Percentiles rank a stretch among this genome's conserved stretches.
These are phyloP conservation scores for Boloria euphrosyne DNA, from an alignment of 2,888 invertebrate genomes.

Conservation along the genomic window DNA sequence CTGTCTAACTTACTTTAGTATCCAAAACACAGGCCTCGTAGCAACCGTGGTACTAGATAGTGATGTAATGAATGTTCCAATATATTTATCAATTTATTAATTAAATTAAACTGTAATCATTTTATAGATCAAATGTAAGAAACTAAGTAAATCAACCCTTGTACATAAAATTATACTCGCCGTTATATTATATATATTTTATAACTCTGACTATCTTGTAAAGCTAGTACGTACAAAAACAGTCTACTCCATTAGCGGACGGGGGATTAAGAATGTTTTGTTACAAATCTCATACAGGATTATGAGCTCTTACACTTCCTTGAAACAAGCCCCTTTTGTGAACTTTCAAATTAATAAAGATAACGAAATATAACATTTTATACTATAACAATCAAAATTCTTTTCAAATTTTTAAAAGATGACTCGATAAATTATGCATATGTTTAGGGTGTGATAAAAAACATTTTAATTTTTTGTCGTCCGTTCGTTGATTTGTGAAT, in stretches of 20 bases:
- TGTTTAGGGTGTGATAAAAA: too few species aligned
- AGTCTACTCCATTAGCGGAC: slow-evolving; percentile 33
- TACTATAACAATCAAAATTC: neutral
- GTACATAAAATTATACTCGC: neutral
- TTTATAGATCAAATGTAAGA: too few species aligned
- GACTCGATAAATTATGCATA: too few species aligned
- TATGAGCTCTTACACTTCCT: slow-evolving; percentile 28
- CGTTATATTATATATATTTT: neutral
- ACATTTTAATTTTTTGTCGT: too few species aligned
- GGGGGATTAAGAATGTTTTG: slow-evolving; percentile 31
- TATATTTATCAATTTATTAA: too few species aligned
- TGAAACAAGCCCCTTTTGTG: slow-evolving; percentile 21
- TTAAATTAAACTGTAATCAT: too few species aligned
- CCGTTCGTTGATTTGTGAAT: too few species aligned
- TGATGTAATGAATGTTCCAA: too few species aligned
- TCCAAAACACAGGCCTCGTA: too few species aligned
- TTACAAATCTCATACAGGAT: slow-evolving; percentile 29
- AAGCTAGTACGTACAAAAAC: slow-evolving; percentile 11
- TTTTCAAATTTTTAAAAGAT: neutral
- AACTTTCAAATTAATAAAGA: slow-evolving; percentile 1
- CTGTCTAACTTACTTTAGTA: too few species aligned
- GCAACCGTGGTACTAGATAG: too few species aligned
- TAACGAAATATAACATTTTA: neutral
- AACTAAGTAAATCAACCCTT: neutral
- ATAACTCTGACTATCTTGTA: neutral